Evolutionary conservation across 2,888 invertebrate species (phyloP).

Genomic region (Galerucella pusilla): DNA sequence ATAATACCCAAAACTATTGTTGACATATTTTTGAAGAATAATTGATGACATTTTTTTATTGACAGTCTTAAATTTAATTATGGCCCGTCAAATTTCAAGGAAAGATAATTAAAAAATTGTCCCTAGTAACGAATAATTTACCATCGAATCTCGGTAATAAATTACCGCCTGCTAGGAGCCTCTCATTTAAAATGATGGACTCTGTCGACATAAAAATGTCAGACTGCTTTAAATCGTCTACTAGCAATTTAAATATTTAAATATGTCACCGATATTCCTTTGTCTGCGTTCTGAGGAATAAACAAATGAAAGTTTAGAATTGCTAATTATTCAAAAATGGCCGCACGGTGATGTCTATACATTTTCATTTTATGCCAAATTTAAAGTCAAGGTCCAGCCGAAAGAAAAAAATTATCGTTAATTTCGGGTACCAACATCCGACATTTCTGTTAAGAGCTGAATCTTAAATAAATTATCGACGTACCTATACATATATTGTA

Average conservation of each 20-base stretch:
- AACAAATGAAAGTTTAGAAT: slow-evolving; percentile 64
- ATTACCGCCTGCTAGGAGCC: slow-evolving; percentile 40
- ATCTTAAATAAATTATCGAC: slow-evolving; percentile 52
- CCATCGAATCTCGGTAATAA: slow-evolving; percentile 27
- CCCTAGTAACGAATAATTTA: slow-evolving; percentile 25
- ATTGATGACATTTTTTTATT: no score
- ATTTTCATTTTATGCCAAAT: slow-evolving; percentile 48
- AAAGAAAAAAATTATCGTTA: slow-evolving; percentile 54
- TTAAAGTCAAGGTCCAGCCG: slow-evolving; percentile 45
- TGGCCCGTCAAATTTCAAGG: not conserved
- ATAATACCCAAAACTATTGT: no score
- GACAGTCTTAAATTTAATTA: no score
- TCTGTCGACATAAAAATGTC: slow-evolving; percentile 51
- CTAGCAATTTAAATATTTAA: slow-evolving; percentile 63
- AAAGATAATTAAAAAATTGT: slow-evolving; percentile 25
- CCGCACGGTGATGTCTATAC: slow-evolving; percentile 41
- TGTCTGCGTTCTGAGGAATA: slow-evolving; percentile 59
- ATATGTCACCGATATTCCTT: slow-evolving; percentile 62
- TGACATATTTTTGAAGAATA: no score
- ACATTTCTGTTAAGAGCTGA: slow-evolving; percentile 43
- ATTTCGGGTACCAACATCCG: slow-evolving; percentile 52
- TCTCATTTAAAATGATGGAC: slow-evolving; percentile 49
- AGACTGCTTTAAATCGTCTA: slow-evolving; percentile 56
- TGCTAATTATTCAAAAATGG: slow-evolving; percentile 60
- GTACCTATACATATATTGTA: slow-evolving; percentile 51